Base-by-base conservation (phyloP, 2,113 vertebrate species). In the Melanotaenia duboulayi region DNA sequence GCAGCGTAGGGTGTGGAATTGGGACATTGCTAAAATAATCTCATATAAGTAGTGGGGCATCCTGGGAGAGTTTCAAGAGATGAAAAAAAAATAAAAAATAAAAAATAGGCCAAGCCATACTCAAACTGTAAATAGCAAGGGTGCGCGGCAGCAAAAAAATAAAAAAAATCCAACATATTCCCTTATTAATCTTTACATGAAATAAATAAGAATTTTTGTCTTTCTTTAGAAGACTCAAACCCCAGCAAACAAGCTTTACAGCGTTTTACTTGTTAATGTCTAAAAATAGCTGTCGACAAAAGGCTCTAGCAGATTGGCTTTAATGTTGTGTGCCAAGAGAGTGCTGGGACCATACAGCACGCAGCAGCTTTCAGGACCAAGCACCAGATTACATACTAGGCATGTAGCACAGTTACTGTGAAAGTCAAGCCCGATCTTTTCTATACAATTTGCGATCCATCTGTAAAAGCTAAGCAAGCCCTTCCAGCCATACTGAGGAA, bases 271-370 rank as follows among this genome's bases (percentile, higher is more conserved):
- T 69, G 55, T 74, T 84, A 58, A 2, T 42, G 10, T 77, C 84
- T 92, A 89, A 87, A 89, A 88, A 91, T 91, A 91, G 84, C 78
- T 16, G 52, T 60, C 1, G 28, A 87, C 83, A 85, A 83, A 86
- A 80, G 81, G 76, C 80, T 84, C 65, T 58, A 71, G 80, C 68
- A 83, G 77, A 66, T 69, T 70, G 85, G 66, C 79, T 87, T 84
- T 73, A 76, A 76, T 80, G 78, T 76, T 74, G 61, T 22, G 37
- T 72, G 83, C 85, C 77, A 82, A 74, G 69, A 78, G 80, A 78
- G 79, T 24, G 19, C 60, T 23, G 76, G 67, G 79, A 74, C 58
- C 73, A 25, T 52, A 80, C 58, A 81, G 85, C 76, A 82, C 71
- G 48, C 66, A 71, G 83, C 73, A 62, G 51, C 74, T 78, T 63